Evolutionary conservation across 2,888 invertebrate species (phyloP), one percentile per base, ranked within the genome.

Genomic region (Tridacna crocea): DNA sequence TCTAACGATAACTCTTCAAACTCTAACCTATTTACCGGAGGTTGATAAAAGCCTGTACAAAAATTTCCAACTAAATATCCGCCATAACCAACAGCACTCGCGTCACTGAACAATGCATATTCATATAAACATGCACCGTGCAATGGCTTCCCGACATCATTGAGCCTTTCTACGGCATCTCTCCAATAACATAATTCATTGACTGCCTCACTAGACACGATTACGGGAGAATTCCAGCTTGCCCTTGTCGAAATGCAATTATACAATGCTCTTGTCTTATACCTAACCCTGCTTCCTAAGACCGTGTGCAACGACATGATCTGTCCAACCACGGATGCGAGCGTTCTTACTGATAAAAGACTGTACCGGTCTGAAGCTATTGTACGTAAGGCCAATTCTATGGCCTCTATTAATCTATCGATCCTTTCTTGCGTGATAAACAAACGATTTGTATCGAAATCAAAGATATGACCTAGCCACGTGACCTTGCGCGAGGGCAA

Each of bases 391-490:
- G 58, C 22, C 12, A 68, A 77, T 19, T 68, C 60, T 36, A 70
- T 27, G 15, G 51, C 10, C 19, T 13, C 58, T 26, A 72, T 47
- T 24, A 77, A 27, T n/a, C 77, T 22, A 3, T 27, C 10, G 24
- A 74, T 66, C 6, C 79, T 0, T 36, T 66, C 79, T 22, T 60
- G 8, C 24, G 6, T 47, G 48, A 75, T 26, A 55, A 22, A 65
- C 68, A 58, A 24, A 48, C 22, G 15, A 22, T 61, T 61, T 24
- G 22, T 2, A 2, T 61, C 24, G 22, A 24, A 61, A 13, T 61
- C 72, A 58, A 55, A 47, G 58, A 73, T 36, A 47, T 74, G 60
- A 12, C 74, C 74, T 11, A 74, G 55, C 74, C 74, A 74, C 17
- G 27, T 27, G n/a, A 22, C 24, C 13, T 46, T 22, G 17, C 58